Percentiles rank a stretch among this genome's conserved stretches.
phyloP scores from a whole-genome alignment of 2,113 vertebrate species.

The Varanus salvator region DNA sequence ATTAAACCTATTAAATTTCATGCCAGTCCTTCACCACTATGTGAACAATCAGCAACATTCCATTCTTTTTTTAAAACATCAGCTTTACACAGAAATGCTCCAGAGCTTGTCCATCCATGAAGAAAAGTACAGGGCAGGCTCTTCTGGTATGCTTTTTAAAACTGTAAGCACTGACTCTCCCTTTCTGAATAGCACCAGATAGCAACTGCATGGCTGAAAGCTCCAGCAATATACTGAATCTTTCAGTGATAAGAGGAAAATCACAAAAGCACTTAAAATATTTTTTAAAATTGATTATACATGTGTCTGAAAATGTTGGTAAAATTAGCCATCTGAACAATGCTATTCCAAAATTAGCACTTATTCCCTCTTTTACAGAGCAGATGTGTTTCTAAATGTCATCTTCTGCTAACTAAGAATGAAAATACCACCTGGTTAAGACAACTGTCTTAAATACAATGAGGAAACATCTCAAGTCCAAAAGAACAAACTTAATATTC shows the following conservation, averaged over 20 bases:
- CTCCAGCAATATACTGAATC: background rate
- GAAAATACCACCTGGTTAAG: slow-evolving; percentile 5
- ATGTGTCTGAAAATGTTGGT: background rate
- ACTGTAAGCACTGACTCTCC: background rate
- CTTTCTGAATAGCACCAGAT: background rate
- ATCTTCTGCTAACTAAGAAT: background rate
- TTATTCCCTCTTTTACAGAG: background rate
- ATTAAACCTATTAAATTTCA: background rate
- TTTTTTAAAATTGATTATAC: background rate
- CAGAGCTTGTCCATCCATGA: slow-evolving; percentile 22
- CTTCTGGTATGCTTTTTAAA: background rate
- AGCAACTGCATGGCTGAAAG: background rate
- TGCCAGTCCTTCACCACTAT: background rate
- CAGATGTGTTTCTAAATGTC: background rate
- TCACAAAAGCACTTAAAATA: background rate
- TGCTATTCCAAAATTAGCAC: background rate
- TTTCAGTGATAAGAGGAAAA: background rate
- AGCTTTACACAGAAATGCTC: slow-evolving; percentile 14
- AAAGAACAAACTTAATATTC: background rate
- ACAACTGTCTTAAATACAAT: background rate
- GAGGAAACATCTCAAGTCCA: background rate
- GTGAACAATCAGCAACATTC: background rate
- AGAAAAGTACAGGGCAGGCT: slow-evolving; percentile 26
- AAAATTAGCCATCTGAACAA: background rate
- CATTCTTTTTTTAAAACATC: slow-evolving; percentile 12